These are phyloP conservation scores for Callyntrura sp. DNA, from an alignment of 2,888 invertebrate genomes.

Conservation along the genomic window DNA sequence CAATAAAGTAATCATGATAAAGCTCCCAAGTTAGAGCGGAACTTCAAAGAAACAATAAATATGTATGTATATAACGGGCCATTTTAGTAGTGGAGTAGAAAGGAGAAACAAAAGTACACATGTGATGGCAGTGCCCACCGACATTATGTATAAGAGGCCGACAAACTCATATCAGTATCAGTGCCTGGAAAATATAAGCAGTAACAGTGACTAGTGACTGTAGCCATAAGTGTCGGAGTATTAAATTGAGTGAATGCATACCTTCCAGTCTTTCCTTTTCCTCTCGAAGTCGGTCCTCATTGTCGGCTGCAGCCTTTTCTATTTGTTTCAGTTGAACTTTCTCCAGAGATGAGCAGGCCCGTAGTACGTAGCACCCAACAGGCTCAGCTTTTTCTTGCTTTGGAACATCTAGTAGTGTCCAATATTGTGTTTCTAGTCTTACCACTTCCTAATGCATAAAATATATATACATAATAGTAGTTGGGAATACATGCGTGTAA, in stretches of 20 bases:
- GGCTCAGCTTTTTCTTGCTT: constrained; percentile 97
- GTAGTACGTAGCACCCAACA: constrained; percentile 95
- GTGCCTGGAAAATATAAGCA: not conserved
- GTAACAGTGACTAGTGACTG: too few relatives aligned
- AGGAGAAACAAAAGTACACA: too few relatives aligned
- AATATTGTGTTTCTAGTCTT: constrained; percentile 96
- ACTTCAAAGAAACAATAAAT: not conserved
- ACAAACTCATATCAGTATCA: not conserved
- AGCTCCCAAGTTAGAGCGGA: not conserved
- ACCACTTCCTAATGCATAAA: constrained; percentile 91
- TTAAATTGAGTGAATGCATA: constrained; percentile 85
- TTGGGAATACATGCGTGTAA: not conserved
- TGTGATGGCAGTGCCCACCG: too few relatives aligned
- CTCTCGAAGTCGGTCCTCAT: constrained; percentile 93
- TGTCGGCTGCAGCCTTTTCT: constrained; percentile 91
- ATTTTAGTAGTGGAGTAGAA: not conserved
- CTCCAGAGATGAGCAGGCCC: constrained; percentile 96
- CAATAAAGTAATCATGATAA: constrained; percentile 15
- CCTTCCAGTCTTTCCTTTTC: constrained; percentile 95
- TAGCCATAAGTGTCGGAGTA: too few relatives aligned
- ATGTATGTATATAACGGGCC: not conserved
- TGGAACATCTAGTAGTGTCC: constrained; percentile 97
- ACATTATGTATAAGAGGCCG: not conserved
- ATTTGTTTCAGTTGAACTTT: constrained; percentile 96
- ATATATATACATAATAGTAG: constrained; percentile 5